Evolutionary conservation across 1,140 invertebrate species (phyloP), one percentile per base, ranked within the genome.

Genomic region (Calliopsis andreniformis): DNA sequence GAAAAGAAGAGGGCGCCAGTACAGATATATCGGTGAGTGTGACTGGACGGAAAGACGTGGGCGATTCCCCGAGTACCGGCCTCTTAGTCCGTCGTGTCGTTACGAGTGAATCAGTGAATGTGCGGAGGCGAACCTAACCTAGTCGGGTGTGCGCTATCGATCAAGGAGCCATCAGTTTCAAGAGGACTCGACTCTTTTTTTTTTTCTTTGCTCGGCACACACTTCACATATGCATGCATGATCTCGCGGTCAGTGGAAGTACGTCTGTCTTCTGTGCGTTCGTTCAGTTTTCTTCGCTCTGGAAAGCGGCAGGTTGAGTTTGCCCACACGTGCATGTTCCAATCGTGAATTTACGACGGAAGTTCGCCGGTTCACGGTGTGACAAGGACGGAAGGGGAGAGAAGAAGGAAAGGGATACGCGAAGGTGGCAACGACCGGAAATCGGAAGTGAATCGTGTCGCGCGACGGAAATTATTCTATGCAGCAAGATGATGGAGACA

Each of bases 401-500:
- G 16, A 30, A n/a, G 28, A 67, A 25, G 5, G 28, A 16, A 43
- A 62, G 12, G 30, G 18, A 43, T 18, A 49, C 32, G 16, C 35
- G 39, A 12, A 39, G 61, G 39, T 53, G 12, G 8, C 23, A 30
- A 8, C 39, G 16, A 51, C 8, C 6, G 23, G 35, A 68, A 55
- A 35, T 49, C 42, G 55, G 71, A 72, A 69, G 70, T 76, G 81
- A 39, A 68, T 76, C 61, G 70, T 67, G 58, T 51, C 59, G 81
- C 58, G 62, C 14, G 3, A 32, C 32, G 64, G 70, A 30, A 79
- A 47, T 61, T 72, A 59, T 88, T 91, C 87, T 91, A 91, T 91
- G 91, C 86, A 70, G 73, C 87, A 89, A 87, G 76, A 92, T 92
- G 90, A 92, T 92, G 91, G 91, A 92, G 79, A 92, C 90, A 43